Evolutionary conservation across 2,888 invertebrate species (phyloP), one percentile per base, ranked within the genome.

Genomic region (Dicycla oo): DNA sequence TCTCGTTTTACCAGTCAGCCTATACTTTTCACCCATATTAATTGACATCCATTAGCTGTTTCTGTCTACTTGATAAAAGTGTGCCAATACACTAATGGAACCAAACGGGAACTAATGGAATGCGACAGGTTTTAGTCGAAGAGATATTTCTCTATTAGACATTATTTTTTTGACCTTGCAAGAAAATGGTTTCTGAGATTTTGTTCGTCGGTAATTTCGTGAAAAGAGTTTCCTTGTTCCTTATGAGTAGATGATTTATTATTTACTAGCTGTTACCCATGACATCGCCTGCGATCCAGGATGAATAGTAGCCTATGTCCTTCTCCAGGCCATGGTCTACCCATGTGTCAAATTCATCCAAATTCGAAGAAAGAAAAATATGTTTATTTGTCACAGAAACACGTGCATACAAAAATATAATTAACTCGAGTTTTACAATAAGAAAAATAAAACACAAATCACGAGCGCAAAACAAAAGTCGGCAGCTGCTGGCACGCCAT

Each of bases 21-120:
- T n/a, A 11, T n/a, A 65, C 15, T 15, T 43, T 51, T 51, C 45
- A 56, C 30, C 61, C 65, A 60, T 67, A 65, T 66, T 78, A 78
- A 74, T 78, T 69, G 58, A 54, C 56, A 45, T 66, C 74, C 78
- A 78, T 78, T 78, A 69, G 3, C 20, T 15, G 23, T 47, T 51
- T 45, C 49, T 38, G 43, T 43, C n/a, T 43, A 63, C 51, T 70
- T 58, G 62, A 67, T 58, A 60, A 47, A 60, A 75, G 58, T 61
- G n/a, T 20, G 11, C 56, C 78, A 78, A 75, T 72, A 70, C 60
- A 43, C 63, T 82, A 82, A 82, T 82, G 82, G 82, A 73, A 23
- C 40, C 20, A 63, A 80, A 63, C 80, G 60, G 70, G 4, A 38
- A 10, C 23, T 51, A 70, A 78, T 78, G 66, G 51, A 64, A 67